Evolutionary conservation across 2,888 invertebrate species (phyloP).

Genomic region (Shargacucullia verbasci): DNA sequence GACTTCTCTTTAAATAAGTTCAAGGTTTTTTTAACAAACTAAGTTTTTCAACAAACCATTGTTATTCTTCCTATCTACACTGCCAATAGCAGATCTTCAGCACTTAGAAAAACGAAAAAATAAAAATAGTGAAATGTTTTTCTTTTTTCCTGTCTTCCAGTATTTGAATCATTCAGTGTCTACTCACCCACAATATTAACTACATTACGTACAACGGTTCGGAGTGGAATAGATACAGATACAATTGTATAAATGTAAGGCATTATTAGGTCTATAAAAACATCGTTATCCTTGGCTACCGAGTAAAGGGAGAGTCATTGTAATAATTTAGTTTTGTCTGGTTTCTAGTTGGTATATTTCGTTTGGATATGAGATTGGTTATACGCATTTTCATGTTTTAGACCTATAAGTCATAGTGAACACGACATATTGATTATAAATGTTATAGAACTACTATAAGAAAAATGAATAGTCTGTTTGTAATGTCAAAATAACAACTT

Average conservation of each 20-base stretch:
- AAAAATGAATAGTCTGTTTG: no score
- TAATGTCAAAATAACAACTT: no score
- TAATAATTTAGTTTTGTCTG: slow-evolving; percentile 16
- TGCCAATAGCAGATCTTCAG: no score
- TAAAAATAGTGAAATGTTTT: neutral
- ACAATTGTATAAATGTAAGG: slow-evolving; percentile 35
- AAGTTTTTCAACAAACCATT: no score
- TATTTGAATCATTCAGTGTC: slow-evolving; percentile 45
- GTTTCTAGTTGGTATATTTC: neutral
- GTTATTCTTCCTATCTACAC: neutral
- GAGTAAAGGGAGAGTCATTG: slow-evolving; percentile 15
- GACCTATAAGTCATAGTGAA: slow-evolving; percentile 14
- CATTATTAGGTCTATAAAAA: slow-evolving; percentile 49
- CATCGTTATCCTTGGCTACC: slow-evolving; percentile 23
- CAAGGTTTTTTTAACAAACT: no score
- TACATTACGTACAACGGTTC: slow-evolving; percentile 34
- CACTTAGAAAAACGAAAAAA: no score
- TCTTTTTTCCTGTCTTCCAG: slow-evolving; percentile 25
- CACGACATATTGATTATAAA: neutral
- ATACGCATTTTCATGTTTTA: slow-evolving; percentile 17
- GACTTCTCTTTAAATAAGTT: no score
- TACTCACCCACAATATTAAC: slow-evolving; percentile 35
- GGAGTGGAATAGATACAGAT: slow-evolving; percentile 28
- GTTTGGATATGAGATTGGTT: neutral
- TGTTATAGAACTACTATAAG: no score